Percentiles rank a stretch among this genome's conserved stretches.
phyloP scores from a whole-genome alignment of 2,888 invertebrate species.

The Argyra leucocephala region DNA sequence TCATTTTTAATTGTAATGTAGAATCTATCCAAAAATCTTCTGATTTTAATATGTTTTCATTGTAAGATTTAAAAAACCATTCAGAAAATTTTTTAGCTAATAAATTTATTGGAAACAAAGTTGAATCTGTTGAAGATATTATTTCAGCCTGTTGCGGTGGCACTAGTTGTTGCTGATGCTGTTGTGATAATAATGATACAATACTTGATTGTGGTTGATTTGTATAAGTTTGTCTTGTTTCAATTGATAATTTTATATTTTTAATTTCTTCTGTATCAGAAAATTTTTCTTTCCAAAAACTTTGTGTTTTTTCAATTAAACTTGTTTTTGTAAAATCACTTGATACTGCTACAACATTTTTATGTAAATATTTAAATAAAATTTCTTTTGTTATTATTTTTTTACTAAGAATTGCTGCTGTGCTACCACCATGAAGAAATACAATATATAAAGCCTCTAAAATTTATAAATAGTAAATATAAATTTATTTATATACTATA shows the following conservation, averaged over 20 bases:
- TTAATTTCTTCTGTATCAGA: not conserved
- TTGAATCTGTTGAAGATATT: slow-evolving; percentile 12
- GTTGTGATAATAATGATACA: no score
- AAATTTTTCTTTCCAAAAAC: slow-evolving; percentile 40
- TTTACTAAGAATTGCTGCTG: slow-evolving; percentile 45
- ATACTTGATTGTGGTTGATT: no score
- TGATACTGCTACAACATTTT: slow-evolving; percentile 42
- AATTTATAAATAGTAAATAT: no score
- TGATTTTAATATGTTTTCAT: slow-evolving; percentile 40
- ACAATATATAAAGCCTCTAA: slow-evolving; percentile 49
- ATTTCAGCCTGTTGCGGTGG: slow-evolving; percentile 20
- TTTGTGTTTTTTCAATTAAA: slow-evolving; percentile 43
- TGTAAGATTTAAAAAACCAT: slow-evolving; percentile 49
- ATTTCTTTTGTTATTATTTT: slow-evolving; percentile 48
- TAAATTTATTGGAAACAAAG: slow-evolving; percentile 37
- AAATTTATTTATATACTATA: slow-evolving; percentile 5
- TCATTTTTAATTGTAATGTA: slow-evolving; percentile 28
- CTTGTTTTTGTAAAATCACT: slow-evolving; percentile 46
- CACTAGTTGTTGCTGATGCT: no score
- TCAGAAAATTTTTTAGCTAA: slow-evolving; percentile 49
- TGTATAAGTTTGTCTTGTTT: no score
- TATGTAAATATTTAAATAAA: slow-evolving; percentile 48
- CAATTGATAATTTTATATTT: not conserved
- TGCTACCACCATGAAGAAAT: slow-evolving; percentile 45
- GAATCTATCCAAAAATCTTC: slow-evolving; percentile 52